These are phyloP conservation scores for Gnathonemus echidnorhynchus DNA, from an alignment of 2,113 vertebrate genomes.

Conservation along the genomic window DNA sequence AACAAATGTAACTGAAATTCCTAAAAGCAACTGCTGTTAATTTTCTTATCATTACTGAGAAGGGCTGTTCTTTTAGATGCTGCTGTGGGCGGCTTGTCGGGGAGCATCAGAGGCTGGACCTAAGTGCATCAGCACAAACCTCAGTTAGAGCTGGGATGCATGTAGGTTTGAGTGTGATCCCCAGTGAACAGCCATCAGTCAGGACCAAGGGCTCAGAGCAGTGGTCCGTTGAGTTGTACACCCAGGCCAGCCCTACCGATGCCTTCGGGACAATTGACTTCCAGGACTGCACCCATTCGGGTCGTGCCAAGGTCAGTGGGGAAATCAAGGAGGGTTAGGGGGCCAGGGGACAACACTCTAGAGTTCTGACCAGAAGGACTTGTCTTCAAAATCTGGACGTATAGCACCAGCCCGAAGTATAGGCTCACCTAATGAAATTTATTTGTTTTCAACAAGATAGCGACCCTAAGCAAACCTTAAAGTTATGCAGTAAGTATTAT, in stretches of 20 bases:
- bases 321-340: neutral
- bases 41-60: neutral
- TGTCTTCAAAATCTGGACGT: neutral
- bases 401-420: neutral
- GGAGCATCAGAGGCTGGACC: constrained; percentile 68
- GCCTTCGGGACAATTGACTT: constrained; percentile 88
- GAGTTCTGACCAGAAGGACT: neutral
- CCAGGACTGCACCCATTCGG: constrained; percentile 78
- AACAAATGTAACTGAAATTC: neutral
- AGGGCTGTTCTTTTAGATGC: constrained; percentile 60
- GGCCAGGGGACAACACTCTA: neutral
- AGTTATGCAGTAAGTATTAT: neutral
- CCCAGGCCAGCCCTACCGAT: constrained; percentile 74
- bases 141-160: neutral
- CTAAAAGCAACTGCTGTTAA: neutral
- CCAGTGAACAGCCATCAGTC: neutral
- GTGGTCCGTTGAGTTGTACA: constrained; percentile 80
- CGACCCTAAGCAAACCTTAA: neutral
- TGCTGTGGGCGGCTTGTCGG: constrained; percentile 80
- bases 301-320: constrained; percentile 79
- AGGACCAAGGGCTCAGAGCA: constrained; percentile 45
- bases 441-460: neutral
- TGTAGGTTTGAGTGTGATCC: neutral
- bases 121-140: constrained; percentile 45
- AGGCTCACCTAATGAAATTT: neutral